Conservation (phyloP, 2,888 invertebrate species). For the Hymenopus coronatus region DNA sequence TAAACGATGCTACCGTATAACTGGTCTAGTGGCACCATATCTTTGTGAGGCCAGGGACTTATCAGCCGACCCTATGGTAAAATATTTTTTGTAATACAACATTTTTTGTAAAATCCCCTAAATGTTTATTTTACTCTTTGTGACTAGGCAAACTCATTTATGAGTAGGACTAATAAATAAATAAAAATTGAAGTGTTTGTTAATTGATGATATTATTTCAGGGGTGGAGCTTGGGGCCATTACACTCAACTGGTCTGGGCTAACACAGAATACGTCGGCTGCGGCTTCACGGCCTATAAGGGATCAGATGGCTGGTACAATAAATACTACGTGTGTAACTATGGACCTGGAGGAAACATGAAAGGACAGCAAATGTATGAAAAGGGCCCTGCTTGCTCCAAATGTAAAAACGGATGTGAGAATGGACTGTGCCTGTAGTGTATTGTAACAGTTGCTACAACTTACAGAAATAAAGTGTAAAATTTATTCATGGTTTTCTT, state of each 20-base stretch:
- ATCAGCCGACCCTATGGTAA: too few species aligned
- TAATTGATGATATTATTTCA: too few species aligned
- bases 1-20: too few species aligned
- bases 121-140: too few species aligned
- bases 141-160: too few species aligned
- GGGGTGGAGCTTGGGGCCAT: constrained; percentile 39
- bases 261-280: constrained; percentile 48
- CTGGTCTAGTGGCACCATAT: too few species aligned
- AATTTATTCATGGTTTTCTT: too few species aligned
- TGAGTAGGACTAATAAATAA: too few species aligned
- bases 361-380: constrained; percentile 42
- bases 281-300: constrained; percentile 48
- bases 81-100: too few species aligned
- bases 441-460: background rate
- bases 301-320: constrained; percentile 42
- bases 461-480: background rate
- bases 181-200: too few species aligned
- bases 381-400: constrained; percentile 40
- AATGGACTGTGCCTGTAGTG: background rate
- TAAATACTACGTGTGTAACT: constrained; percentile 47
- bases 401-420: constrained; percentile 39
- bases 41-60: too few species aligned
- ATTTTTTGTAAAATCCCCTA: too few species aligned
- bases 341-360: constrained; percentile 47
- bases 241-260: constrained; percentile 54